A percentile compares a stretch with the other conserved stretches of the same genome.
Evolutionary conservation across 2,113 vertebrate genomes (phyloP).

Genomic region (Vulpes vulpes): DNA sequence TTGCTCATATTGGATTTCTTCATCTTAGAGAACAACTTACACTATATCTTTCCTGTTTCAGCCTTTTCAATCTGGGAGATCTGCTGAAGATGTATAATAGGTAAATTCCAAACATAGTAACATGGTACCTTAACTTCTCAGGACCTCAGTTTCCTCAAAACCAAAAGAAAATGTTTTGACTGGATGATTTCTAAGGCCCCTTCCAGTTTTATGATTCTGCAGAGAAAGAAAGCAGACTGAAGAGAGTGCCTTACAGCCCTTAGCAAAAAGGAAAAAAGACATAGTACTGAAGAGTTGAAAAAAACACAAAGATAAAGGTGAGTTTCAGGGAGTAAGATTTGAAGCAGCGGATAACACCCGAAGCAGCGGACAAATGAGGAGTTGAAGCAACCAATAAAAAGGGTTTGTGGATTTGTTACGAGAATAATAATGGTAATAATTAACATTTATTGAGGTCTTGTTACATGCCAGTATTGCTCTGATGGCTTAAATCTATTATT

Average conservation of each 20-base stretch:
- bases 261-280: conserved; percentile 5
- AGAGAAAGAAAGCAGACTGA: conserved; percentile 71
- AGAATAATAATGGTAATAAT: not conserved
- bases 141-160: conserved; percentile 68
- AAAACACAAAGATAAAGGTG: conserved; percentile 9
- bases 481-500: not conserved
- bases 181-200: conserved; percentile 67
- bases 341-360: not conserved
- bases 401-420: conserved; percentile 4
- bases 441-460: conserved; percentile 4
- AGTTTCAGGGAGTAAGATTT: not conserved
- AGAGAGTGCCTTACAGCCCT: conserved; percentile 29
- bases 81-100: not conserved
- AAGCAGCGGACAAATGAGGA: conserved; percentile 19
- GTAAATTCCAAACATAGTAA: conserved; percentile 57
- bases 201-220: conserved; percentile 75
- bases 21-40: conserved; percentile 50
- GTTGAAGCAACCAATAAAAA: not conserved
- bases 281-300: not conserved
- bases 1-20: conserved; percentile 37
- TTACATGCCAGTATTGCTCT: not conserved
- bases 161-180: conserved; percentile 70
- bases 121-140: conserved; percentile 65
- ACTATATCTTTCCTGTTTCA: conserved; percentile 52
- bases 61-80: conserved; percentile 43